Evolutionary conservation across 2,888 invertebrate species (phyloP).

Genomic region (Phymatocera aterrima): DNA sequence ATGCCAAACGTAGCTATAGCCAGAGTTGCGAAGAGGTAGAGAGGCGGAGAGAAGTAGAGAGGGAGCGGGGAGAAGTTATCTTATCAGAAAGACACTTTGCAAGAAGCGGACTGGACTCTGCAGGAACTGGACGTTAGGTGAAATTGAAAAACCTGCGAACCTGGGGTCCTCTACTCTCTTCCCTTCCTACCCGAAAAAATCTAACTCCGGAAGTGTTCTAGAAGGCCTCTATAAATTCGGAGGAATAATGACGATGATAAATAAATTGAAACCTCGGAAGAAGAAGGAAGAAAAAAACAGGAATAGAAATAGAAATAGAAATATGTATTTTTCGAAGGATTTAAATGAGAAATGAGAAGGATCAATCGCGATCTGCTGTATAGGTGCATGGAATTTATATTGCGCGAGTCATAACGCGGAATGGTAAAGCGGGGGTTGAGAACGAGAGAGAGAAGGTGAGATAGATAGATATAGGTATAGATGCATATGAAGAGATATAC

Average conservation of each 20-base stretch:
- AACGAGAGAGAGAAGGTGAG: neutral
- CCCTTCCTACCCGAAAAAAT: neutral
- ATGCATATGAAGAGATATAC: neutral
- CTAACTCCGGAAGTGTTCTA: constrained; percentile 25
- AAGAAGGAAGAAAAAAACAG: neutral
- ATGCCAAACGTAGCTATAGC: constrained; percentile 69
- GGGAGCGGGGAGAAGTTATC: constrained; percentile 63
- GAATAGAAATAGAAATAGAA: neutral
- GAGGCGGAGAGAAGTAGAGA: neutral
- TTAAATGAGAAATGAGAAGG: constrained; percentile 9
- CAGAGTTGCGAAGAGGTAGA: neutral
- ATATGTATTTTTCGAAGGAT: neutral
- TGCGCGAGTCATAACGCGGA: constrained; percentile 6
- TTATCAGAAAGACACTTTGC: constrained; percentile 71
- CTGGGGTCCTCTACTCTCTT: neutral
- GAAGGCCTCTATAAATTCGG: constrained; percentile 10
- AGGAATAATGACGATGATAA: neutral
- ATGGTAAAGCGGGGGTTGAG: neutral
- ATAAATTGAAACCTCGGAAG: no score
- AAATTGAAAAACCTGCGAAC: constrained; percentile 70
- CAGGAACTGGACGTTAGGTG: constrained; percentile 68
- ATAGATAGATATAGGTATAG: neutral
- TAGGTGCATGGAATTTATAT: constrained; percentile 12
- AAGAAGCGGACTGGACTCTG: constrained; percentile 54
- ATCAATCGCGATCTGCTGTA: neutral